Evolutionary conservation across 2,888 invertebrate species (phyloP), one percentile per base, ranked within the genome.

Genomic region (Toxonevra muliebris): DNA sequence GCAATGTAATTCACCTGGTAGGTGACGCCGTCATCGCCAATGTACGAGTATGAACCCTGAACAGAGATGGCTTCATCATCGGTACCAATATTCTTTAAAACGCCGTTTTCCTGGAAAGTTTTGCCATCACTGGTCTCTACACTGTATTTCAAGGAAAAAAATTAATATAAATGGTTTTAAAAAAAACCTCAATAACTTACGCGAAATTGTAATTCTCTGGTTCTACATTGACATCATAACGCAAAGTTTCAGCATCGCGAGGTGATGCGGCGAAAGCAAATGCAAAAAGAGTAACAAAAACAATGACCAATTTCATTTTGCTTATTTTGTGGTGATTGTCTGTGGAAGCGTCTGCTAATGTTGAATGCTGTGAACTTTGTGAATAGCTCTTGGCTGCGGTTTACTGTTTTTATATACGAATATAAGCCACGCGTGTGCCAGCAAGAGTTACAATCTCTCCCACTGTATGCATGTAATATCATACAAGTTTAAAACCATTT

Each of bases 121-220:
- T 45, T 54, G 11, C 83, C 83, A 71, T 84, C 76, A 62, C 76
- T 74, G 17, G 76, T 78, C 58, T 76, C 77, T 1, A 0, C 20
- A 0, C 78, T 79, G 57, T n/a, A 62, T 62, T 52, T 50, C 0
- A 9, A 55, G 12, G 19, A 30, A 4, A 43, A 41, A 12, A 19
- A 43, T 15, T 5, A 54, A 12, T 53, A 17, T 52, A 10, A 9
- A 13, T 8, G 13, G 41, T 2, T 13, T 13, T 12, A 9, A 0
- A 40, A 13, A 19, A 12, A 15, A 11, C 10, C 48, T 8, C 8
- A 12, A 5, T 3, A 19, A 85, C 88, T 87, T 84, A 89, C 89
- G 85, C 85, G 76, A 88, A 89, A 68, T 87, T 83, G 75, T 89
- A 90, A 75, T 87, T 87, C 74, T 88, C 87, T 73, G 71, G 68